Conservation (phyloP, 2,113 vertebrate species). For the Lamprotornis superbus region DNA sequence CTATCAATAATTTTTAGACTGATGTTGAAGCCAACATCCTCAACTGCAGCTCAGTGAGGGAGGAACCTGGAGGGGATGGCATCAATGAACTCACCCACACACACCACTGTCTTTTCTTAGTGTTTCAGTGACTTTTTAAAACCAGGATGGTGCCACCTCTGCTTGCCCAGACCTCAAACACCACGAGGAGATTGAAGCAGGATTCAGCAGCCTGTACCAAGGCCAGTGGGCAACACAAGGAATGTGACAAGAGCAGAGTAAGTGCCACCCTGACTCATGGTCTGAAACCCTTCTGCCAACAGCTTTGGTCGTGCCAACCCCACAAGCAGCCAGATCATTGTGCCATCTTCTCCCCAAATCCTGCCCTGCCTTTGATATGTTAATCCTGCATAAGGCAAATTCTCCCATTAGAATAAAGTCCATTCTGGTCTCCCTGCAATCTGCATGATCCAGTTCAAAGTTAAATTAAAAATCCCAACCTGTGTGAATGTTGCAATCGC, state of each 20-base stretch:
- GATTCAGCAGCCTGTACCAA: background rate
- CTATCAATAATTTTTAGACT: background rate
- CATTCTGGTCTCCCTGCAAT: slow-evolving; percentile 45
- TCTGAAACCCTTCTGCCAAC: background rate
- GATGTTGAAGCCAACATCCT: background rate
- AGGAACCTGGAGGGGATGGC: background rate
- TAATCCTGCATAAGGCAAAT: slow-evolving; percentile 52
- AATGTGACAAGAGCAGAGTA: background rate
- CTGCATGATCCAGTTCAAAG: slow-evolving; percentile 61
- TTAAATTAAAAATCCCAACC: slow-evolving; percentile 59
- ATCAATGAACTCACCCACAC: accelerated
- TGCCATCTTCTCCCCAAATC: slow-evolving; percentile 39
- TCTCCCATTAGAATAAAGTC: slow-evolving; percentile 53
- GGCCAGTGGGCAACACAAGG: background rate
- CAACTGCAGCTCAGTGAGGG: background rate
- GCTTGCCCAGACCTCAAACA: background rate
- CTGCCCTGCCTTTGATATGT: slow-evolving; percentile 50
- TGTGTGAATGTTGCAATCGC: slow-evolving; percentile 61
- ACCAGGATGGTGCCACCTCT: background rate
- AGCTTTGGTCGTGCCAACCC: background rate
- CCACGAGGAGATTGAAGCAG: background rate
- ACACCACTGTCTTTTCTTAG: background rate
- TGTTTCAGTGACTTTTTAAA: background rate
- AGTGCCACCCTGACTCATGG: background rate
- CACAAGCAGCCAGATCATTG: background rate